These are phyloP conservation scores for Idaea biselata DNA, from an alignment of 2,888 invertebrate species.

Conservation along the genomic window DNA sequence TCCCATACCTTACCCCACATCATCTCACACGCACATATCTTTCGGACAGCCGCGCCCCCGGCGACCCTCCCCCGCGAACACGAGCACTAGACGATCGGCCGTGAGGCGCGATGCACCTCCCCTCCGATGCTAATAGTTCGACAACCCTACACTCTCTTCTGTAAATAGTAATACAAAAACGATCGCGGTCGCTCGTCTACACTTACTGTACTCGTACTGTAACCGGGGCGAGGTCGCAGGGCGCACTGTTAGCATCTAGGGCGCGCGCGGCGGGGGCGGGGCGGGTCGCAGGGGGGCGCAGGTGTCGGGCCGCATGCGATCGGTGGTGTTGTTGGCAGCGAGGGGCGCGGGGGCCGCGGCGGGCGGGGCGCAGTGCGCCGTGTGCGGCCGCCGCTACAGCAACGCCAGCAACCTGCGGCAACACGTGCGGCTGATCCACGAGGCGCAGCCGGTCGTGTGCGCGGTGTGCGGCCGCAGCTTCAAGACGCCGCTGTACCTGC, in stretches of 20 bases:
- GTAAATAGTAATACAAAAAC: conserved; percentile 18
- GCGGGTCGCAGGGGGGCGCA: conserved; percentile 18
- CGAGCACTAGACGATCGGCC: not conserved
- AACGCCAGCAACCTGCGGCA: conserved; percentile 87
- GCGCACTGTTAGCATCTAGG: conserved; percentile 2
- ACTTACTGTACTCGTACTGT: not conserved
- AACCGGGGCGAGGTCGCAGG: not conserved
- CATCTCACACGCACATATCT: conserved; percentile 77
- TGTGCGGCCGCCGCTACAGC: conserved; percentile 86
- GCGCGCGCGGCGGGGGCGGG: conserved; percentile 6
- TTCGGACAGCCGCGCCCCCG: conserved; percentile 81
- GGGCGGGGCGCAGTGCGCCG: conserved; percentile 79
- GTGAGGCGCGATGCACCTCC: conserved; percentile 12
- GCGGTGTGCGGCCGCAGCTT: conserved; percentile 86
- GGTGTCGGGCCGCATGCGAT: conserved; percentile 29
- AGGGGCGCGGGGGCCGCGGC: conserved; percentile 56
- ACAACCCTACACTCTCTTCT: conserved; percentile 11
- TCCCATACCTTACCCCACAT: conserved; percentile 55
- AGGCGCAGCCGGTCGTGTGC: conserved; percentile 85
- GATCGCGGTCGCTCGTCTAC: conserved; percentile 29
- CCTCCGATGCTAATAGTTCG: conserved; percentile 11
- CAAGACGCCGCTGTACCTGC: conserved; percentile 88
- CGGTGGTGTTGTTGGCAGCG: conserved; percentile 47
- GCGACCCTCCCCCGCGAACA: conserved; percentile 56
- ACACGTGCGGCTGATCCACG: conserved; percentile 88